Base-by-base conservation (phyloP, 2,888 invertebrate species). In the Leucoptera coffeella region DNA sequence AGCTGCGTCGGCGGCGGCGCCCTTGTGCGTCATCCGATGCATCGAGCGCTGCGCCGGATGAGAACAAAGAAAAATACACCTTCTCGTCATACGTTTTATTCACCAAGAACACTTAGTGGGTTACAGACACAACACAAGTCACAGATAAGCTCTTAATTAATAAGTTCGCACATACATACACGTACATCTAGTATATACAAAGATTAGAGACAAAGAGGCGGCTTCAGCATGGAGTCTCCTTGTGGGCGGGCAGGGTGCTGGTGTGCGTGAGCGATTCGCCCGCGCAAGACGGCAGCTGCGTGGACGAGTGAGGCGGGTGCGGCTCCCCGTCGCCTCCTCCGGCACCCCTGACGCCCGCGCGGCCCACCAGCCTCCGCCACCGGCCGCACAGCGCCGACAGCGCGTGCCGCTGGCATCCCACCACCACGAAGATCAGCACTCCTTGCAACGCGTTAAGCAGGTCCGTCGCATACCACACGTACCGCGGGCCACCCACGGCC, bases 331-430 rank as follows among this genome's bases (percentile, higher is more conserved):
- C n/a, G n/a, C n/a, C n/a, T n/a, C n/a, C n/a, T 38, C 51, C 53
- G 38, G 55, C 62, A 27, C 56, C 53, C 35, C 73, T 58, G 15
- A 75, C 22, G 6, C 17, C 6, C 38, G 51, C 53, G 38, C 55
- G 62, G 27, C 56, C 54, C 35, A 73, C 58, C 15, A 74, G 17
- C 29, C 69, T 82, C 74, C 42, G 79, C 78, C 75, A 74, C 45
- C 59, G 55, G 51, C 19, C 44, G 47, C 12, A 45, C 50, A 36
- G 46, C 43, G 36, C 58, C 55, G 45, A 53, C 53, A 20, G 56
- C 53, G 82, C 82, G 72, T 89, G 89, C 30, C 88, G 89, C 71
- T 89, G 89, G 54, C 87, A 88, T 26, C 88, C 90, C 38, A 89
- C 87, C 36, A 90, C 89, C 44, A 86, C 79, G 60, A 90, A 91